Evolutionary conservation across 2,113 vertebrate genomes (phyloP).

Genomic region (Labeo catla): DNA sequence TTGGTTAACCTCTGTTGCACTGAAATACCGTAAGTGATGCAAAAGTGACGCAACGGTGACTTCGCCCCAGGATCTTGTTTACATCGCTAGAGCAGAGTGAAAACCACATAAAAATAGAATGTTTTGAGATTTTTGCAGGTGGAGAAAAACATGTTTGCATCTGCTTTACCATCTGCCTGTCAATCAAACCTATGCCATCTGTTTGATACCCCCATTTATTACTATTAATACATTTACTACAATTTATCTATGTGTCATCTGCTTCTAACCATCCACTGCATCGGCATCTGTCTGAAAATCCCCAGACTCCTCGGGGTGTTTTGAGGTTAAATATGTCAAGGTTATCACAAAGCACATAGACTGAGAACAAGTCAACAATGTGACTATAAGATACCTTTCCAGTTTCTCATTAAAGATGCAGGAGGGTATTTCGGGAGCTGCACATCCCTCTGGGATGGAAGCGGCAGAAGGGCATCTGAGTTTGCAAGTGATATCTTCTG

Average conservation of each 20-base stretch:
- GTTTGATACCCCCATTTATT: neutral
- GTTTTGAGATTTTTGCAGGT: neutral
- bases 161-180: slow-evolving; percentile 25
- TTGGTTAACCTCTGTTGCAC: neutral
- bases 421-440: slow-evolving; percentile 57
- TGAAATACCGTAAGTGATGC: neutral
- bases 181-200: slow-evolving; percentile 35
- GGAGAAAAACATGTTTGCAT: slow-evolving; percentile 19
- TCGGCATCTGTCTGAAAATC: neutral
- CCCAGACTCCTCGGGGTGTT: neutral
- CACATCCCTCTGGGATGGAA: slow-evolving; percentile 37
- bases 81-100: neutral
- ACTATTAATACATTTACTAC: slow-evolving; percentile 10
- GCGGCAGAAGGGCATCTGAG: slow-evolving; percentile 52
- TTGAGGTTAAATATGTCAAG: slow-evolving; percentile 51
- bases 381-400: slow-evolving; percentile 51
- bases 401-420: slow-evolving; percentile 62
- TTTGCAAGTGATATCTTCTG: slow-evolving; percentile 55
- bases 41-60: neutral
- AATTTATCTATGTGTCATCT: slow-evolving; percentile 12
- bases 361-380: slow-evolving; percentile 47
- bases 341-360: slow-evolving; percentile 51
- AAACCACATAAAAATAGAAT: neutral
- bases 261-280: neutral
- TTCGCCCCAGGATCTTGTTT: neutral